Base-by-base conservation (phyloP, 2,888 invertebrate species). In the Dicyrtomina minuta region DNA sequence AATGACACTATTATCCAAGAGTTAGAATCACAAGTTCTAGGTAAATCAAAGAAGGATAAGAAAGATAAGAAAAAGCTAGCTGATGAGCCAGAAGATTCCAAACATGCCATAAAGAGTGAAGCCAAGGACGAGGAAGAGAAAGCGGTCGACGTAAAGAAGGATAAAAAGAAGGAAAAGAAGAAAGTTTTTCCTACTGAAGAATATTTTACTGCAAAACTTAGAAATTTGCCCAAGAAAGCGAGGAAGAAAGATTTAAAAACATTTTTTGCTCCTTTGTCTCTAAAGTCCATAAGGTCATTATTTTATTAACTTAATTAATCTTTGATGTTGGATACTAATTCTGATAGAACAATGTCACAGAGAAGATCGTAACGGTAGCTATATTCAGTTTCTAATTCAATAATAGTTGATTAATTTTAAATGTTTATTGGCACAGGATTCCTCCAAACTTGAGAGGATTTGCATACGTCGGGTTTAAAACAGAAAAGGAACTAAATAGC, bases 401-500 rank as follows among this genome's bases (percentile, higher is more conserved):
- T n/a, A n/a, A n/a, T n/a, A n/a, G n/a, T n/a, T n/a, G n/a, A n/a
- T 26, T 20, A 64, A 53, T 13, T 55, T 62, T 22, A 27, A 6
- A 33, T 44, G 62, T 13, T 5, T n/a, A n/a, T n/a, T n/a, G n/a
- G n/a, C n/a, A n/a, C 46, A 77, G 77, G 72, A 82, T 94, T 53
- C 93, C 94, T 0, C 86, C 82, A 70, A 87, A 89, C 77, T 84
- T 90, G 1, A 88, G 89, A 80, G 93, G 94, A 6, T 90, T 95
- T 79, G 95, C 93, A 49, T 96, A 90, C 84, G 90, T 92, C n/a
- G 93, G 93, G 1, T 96, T 96, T 79, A 88, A 89, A 81, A 89
- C 88, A 3, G 91, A 94, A 79, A 88, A 87, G 73, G 90, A 91
- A 74, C 85, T 90, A 79, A 88, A 88, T 39, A 89, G 90, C 79